Base-by-base conservation (phyloP, 2,888 invertebrate species). In the Epinotia ramella region DNA sequence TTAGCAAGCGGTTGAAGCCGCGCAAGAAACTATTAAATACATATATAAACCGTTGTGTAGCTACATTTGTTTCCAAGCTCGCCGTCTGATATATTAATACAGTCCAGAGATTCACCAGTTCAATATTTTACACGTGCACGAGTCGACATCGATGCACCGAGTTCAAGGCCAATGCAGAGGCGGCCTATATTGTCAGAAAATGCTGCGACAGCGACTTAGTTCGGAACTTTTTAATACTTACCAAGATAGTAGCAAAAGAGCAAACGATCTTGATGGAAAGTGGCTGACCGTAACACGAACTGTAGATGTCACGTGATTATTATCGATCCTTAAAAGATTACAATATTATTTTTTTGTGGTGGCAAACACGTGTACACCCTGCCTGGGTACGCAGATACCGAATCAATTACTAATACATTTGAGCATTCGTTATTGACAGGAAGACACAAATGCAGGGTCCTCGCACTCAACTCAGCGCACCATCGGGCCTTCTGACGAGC, bases 91-190 rank as follows among this genome's bases (percentile, higher is more conserved):
- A 4, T 63, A 63, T 63, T 44, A 18, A 24, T 28, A 64, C 28
- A 63, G 44, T 46, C 18, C 46, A 63, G 68, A 57, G 56, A 46
- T 65, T 57, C 57, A 18, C n/a, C 56, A 12, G 64, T 49, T 24
- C 11, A 65, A 70, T 59, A 65, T 49, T 65, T 46, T 40, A 59
- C 74, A 65, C 69, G 74, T 70, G 69, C 13, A 57, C 44, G 28
- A 9, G 57, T 46, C 28, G 49, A 53, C 71, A 71, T 16, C 67
- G 73, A 69, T 77, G 77, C 77, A 65, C 57, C 20, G 62, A 77
- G 77, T 77, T 73, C 77, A 77, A 73, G 77, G 77, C 18, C 73
- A 77, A 24, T 77, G 77, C 77, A 69, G 77, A 49, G 65, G 74
- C 67, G 60, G 57, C 40, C 44, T 40, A 56, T 56, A 53, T 59